A percentile compares a stretch with the other conserved stretches of the same genome.
Conservation (phyloP, 2,113 vertebrate species). For the Papio anubis region DNA sequence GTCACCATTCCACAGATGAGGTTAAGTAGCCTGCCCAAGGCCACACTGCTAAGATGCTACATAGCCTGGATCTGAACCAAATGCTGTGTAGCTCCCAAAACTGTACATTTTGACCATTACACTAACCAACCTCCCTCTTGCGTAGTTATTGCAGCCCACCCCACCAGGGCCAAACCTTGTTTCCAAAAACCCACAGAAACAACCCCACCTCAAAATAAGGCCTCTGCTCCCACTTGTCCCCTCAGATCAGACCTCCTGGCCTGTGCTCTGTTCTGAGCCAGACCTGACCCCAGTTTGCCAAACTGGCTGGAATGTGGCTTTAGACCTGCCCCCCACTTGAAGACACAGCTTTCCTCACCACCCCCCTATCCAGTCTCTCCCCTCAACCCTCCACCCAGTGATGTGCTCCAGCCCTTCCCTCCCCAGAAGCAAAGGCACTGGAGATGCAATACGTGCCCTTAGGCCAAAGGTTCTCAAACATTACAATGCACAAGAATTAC, state of each 20-base stretch:
- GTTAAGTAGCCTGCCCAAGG: not conserved
- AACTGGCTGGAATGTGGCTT: not conserved
- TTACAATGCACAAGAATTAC: not conserved
- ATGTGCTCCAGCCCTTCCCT: not conserved
- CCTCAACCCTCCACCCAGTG: not conserved
- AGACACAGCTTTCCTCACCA: not conserved
- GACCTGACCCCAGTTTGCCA: not conserved
- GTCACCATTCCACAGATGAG: not conserved
- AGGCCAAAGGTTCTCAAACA: not conserved
- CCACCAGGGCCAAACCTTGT: not conserved
- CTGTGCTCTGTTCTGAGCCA: not conserved
- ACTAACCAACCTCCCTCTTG: not conserved
- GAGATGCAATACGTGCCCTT: not conserved
- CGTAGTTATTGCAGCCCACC: not conserved
- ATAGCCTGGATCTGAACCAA: not conserved
- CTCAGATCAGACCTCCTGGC: not conserved
- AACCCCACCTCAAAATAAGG: not conserved
- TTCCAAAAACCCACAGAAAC: not conserved
- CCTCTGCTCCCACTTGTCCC: not conserved
- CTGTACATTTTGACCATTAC: not conserved
- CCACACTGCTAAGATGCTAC: not conserved
- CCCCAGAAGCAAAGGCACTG: not conserved
- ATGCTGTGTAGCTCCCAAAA: not conserved
- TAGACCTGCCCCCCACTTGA: not conserved
- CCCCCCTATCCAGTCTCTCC: rapidly evolving